Evolutionary conservation across 1,140 invertebrate genomes (phyloP).

Genomic region (Ruditapes philippinarum): DNA sequence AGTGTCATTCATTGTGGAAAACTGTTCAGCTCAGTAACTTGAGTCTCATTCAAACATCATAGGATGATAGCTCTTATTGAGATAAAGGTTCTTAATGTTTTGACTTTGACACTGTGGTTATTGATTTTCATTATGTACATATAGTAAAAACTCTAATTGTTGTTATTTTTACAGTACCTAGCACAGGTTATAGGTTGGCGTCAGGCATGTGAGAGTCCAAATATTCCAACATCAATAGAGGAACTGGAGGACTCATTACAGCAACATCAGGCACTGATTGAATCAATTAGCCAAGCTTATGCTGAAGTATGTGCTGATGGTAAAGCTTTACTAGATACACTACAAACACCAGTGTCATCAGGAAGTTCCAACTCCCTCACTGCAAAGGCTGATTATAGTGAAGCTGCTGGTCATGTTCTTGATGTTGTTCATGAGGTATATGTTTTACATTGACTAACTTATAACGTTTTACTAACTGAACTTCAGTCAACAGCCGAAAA

Average conservation of each 20-base stretch:
- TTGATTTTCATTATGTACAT: too few relatives aligned
- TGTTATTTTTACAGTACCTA: constrained; percentile 91
- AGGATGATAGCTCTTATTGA: too few relatives aligned
- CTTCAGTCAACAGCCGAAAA: too few relatives aligned
- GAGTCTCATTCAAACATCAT: too few relatives aligned
- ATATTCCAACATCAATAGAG: constrained; percentile 94
- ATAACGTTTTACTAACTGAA: too few relatives aligned
- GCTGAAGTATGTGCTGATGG: constrained; percentile 93
- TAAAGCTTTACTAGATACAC: constrained; percentile 86
- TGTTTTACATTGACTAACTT: too few relatives aligned
- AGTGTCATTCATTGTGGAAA: too few relatives aligned
- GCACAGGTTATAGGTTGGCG: constrained; percentile 96
- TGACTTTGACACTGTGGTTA: too few relatives aligned
- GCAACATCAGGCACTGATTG: constrained; percentile 97
- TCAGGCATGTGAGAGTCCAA: constrained; percentile 93
- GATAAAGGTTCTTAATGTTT: too few relatives aligned
- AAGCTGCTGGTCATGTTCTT: constrained; percentile 90
- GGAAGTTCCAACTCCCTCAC: constrained; percentile 92
- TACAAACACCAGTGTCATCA: constrained; percentile 86
- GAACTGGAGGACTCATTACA: constrained; percentile 96
- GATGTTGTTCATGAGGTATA: constrained; percentile 88
- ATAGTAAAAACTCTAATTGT: too few relatives aligned
- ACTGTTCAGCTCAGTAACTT: too few relatives aligned
- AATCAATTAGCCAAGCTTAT: constrained; percentile 98
- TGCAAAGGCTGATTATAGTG: constrained; percentile 95